Evolutionary conservation across 2,888 invertebrate species (phyloP).

Genomic region (Stenolophus ochropezus): DNA sequence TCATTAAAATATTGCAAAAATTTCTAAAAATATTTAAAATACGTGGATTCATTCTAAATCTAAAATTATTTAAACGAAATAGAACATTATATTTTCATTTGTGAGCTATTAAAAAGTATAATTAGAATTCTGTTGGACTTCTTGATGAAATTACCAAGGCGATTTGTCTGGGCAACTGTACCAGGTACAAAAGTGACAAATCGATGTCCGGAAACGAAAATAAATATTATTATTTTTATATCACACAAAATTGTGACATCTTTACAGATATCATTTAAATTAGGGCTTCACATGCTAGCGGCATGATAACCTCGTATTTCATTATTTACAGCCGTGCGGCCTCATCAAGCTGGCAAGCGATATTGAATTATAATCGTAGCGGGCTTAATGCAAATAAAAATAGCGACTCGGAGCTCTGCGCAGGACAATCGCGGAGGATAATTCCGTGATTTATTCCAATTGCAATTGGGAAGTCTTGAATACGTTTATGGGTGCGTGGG

Average conservation of each 20-base stretch:
- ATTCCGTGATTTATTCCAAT: background rate
- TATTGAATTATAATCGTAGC: conserved; percentile 51
- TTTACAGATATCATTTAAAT: conserved; percentile 60
- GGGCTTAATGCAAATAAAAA: conserved; percentile 50
- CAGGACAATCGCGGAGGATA: background rate
- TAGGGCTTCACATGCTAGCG: conserved; percentile 55
- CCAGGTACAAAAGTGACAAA: conserved; percentile 60
- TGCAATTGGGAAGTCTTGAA: background rate
- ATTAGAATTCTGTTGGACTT: background rate
- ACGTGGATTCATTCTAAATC: too few relatives aligned
- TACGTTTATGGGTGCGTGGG: background rate
- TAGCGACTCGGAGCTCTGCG: background rate
- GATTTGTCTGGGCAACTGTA: conserved; percentile 53
- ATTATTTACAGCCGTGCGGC: conserved; percentile 46
- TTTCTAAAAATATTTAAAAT: too few relatives aligned
- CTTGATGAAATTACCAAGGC: background rate
- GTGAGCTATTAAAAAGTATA: background rate
- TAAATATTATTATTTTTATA: conserved; percentile 61
- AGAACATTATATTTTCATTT: background rate
- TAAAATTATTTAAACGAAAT: background rate
- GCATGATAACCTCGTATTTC: conserved; percentile 40
- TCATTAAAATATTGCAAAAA: too few relatives aligned
- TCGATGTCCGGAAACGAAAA: conserved; percentile 59
- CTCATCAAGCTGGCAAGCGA: conserved; percentile 46
- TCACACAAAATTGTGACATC: conserved; percentile 60